Evolutionary conservation across 2,888 invertebrate species (phyloP).

Genomic region (Aricia artaxerxes): DNA sequence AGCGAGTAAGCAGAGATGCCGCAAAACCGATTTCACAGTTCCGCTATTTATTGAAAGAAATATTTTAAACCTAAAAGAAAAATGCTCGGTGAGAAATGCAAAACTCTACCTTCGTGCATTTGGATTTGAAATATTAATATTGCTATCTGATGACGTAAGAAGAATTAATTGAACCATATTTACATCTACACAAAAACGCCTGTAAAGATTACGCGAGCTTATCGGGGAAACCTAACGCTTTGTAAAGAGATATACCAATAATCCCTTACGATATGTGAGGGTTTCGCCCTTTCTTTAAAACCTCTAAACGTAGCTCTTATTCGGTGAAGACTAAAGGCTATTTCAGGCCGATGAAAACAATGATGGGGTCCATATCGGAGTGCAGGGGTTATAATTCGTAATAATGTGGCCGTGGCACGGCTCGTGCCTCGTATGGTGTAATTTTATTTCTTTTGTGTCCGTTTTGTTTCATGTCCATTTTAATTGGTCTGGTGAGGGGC

Average conservation of each 20-base stretch:
- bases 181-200: constrained; percentile 51
- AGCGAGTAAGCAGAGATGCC: neutral
- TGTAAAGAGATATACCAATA: constrained; percentile 71
- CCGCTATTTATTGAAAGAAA: neutral
- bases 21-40: neutral
- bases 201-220: constrained; percentile 67
- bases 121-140: neutral
- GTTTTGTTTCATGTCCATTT: constrained; percentile 39
- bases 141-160: neutral
- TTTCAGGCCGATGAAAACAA: constrained; percentile 40
- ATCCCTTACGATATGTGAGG: constrained; percentile 66
- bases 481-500: constrained; percentile 20
- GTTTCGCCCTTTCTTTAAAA: constrained; percentile 62
- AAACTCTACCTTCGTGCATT: neutral
- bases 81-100: neutral
- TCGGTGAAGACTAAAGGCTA: constrained; percentile 35
- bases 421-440: constrained; percentile 60
- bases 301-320: constrained; percentile 39
- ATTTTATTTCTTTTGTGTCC: constrained; percentile 65
- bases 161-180: constrained; percentile 28
- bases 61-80: neutral
- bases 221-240: constrained; percentile 63
- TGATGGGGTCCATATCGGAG: constrained; percentile 68
- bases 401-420: constrained; percentile 64
- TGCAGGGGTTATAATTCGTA: constrained; percentile 69